Evolutionary conservation across 2,888 invertebrate genomes (phyloP), one percentile per base, ranked within the genome.

Genomic region (Lepidocyrtoides sp.): DNA sequence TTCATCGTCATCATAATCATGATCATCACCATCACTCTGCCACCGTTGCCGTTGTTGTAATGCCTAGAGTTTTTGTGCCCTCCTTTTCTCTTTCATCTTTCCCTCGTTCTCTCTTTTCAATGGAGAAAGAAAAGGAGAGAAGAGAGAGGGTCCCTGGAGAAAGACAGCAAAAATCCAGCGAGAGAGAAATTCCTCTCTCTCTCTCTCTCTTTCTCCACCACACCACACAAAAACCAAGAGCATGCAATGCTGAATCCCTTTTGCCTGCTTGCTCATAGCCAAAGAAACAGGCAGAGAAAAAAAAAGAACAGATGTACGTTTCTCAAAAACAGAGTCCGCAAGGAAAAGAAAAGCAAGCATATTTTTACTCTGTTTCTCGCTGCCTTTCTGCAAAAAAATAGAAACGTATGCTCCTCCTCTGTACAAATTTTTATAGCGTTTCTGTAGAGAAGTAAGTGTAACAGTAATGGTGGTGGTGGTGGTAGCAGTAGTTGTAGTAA

Each of bases 81-180:
- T 79, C 20, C 77, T 84, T 75, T 75, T 63, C 48, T 54, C 66
- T 54, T 84, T 84, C 77, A 57, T 79, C 79, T 44, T 20, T 26
- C 57, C 41, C 82, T 32, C 84, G 12, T 75, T 84, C 72, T 48
- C 36, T 69, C 48, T 41, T 69, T 60, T 60, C 77, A 87, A 87
- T 86, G 86, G 86, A 60, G 36, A 72, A 29, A 23, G 79, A n/a
- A 23, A 82, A 63, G 5, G 63, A n/a, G n/a, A n/a, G 32, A 75
- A 29, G 75, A 57, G 8, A 69, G 51, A 41, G 29, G 66, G 66
- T 90, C 89, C 84, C 89, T 84, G 77, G 89, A 90, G 89, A 84
- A 90, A 90, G 77, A 60, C 84, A 81, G 69, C 44, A 66, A 88
- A 69, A 54, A 66, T 88, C 82, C 32, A 54, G 51, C 26, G 48